Percentiles rank a stretch among this genome's conserved stretches.
These are phyloP conservation scores for Cassiopea xamachana DNA, from an alignment of 30 jellyfish, hydroid and myxozoan species.

Conservation along the genomic window DNA sequence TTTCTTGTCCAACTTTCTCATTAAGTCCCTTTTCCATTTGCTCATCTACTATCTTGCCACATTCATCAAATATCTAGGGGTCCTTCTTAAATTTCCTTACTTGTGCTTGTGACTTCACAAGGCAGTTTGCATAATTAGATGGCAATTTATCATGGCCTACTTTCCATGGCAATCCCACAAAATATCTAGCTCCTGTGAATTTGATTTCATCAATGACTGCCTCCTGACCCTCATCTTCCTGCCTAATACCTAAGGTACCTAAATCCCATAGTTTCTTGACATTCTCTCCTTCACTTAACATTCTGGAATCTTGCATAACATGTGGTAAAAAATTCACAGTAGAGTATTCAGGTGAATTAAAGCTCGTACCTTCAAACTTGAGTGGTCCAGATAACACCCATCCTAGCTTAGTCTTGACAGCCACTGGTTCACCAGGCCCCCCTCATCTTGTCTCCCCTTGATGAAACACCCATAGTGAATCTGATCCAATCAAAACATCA, in stretches of 20 bases:
- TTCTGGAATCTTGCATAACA: not conserved
- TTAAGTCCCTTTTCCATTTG: not conserved
- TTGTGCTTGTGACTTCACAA: not conserved
- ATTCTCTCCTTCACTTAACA: too few species aligned
- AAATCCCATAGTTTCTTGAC: not conserved
- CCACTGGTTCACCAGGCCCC: not conserved
- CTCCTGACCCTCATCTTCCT: not conserved
- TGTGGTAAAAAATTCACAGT: not conserved
- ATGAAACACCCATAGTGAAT: not conserved
- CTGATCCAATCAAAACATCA: not conserved
- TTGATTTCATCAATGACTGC: not conserved
- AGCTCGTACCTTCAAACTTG: not conserved
- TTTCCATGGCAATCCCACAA: not conserved
- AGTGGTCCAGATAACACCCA: not conserved
- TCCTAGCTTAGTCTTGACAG: not conserved
- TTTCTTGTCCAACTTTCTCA: too few species aligned
- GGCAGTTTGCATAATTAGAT: not conserved
- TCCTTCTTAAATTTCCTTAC: not conserved
- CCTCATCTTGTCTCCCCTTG: not conserved
- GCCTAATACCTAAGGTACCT: not conserved
- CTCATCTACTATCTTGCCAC: not conserved
- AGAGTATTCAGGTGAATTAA: not conserved
- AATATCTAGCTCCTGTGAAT: not conserved
- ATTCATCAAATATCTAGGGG: not conserved
- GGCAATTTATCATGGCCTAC: not conserved